Evolutionary conservation across 2,797 vertebrate species (phyloP), one percentile per base, ranked within the genome.

Genomic region (Sebastes elongatus): DNA sequence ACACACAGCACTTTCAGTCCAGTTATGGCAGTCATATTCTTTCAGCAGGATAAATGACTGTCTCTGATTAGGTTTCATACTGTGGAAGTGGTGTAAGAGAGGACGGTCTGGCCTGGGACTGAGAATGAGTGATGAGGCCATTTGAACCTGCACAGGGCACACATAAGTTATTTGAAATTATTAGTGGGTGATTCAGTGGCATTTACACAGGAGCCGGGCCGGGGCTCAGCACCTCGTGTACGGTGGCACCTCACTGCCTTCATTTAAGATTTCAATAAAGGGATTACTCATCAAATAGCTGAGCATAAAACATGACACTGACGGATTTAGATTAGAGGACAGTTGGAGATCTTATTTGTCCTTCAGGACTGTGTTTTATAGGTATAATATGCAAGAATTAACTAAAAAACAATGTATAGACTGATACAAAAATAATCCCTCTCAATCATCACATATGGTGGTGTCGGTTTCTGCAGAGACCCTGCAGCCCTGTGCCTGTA

Each of bases 101-200:
- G 42, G 75, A 67, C 27, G 82, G 77, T 81, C 82, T 82, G 66
- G 74, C 62, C 83, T 27, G 78, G 69, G 83, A 87, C 74, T 73
- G 28, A 74, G 71, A 83, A 80, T 91, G 90, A 93, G 64, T 70
- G 76, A 93, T 90, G 84, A 86, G 68, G 78, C 83, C 82, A 85
- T 89, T 90, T 90, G 80, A 90, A 87, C 77, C 55, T 80, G 71
- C 53, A 53, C 79, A 75, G 83, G 85, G 76, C 67, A 78, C 82
- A 84, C 79, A 85, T 86, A 86, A 77, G 62, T 93, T 93, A 89
- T 86, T 74, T 82, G 68, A 83, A 91, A 81, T 91, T 87, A 93
- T 92, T 86, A 89, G 79, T 73, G 70, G 81, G 71, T 87, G 78
- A 89, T 87, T 91, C 85, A 79, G 77, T 78, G 63, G 70, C 78